Base-by-base conservation (phyloP, 2,888 invertebrate species). In the Andricus curvator region DNA sequence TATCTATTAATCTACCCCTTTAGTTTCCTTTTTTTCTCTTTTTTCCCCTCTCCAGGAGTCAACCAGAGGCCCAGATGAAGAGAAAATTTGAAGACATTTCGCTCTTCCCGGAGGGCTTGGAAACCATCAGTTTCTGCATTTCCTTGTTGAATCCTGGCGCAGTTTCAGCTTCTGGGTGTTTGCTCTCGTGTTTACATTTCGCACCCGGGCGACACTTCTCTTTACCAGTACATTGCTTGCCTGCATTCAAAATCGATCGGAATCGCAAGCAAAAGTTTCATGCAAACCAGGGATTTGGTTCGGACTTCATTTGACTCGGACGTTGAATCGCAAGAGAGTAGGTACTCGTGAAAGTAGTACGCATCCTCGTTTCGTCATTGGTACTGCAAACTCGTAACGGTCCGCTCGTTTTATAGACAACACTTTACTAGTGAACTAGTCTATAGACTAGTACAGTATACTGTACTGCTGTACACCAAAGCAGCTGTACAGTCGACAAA, bases 341-440 rank as follows among this genome's bases (percentile, higher is more conserved):
- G 68, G 70, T 76, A 78, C 80, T 83, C 82, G 82, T 81, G 85
- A 86, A 86, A 86, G 86, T 86, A 85, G 86, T 85, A 84, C 86
- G 84, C 82, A 85, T 84, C 86, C 85, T 86, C 85, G 80, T 86
- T 86, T 85, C 85, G 78, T 85, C 84, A 84, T 83, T 84, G 82
- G 83, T 82, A 84, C 81, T 84, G 81, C 82, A 83, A 29, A 51
- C 82, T 81, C 83, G 82, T 85, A 86, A 86, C 86, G 86, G 86
- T 85, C 81, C 83, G 85, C 82, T 56, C 70, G 20, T 51, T 70
- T 82, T 86, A 84, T 83, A 84, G 82, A 84, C 80, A 79, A 85
- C 78, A 78, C 15, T 44, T 15, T 15, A 13, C 41, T 41, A 80
- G 37, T 6, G n/a, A n/a, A n/a, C n/a, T n/a, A n/a, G n/a, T n/a